Evolutionary conservation across 2,113 vertebrate genomes (phyloP), one percentile per base, ranked within the genome.

Genomic region (Glaucidium brasilianum): DNA sequence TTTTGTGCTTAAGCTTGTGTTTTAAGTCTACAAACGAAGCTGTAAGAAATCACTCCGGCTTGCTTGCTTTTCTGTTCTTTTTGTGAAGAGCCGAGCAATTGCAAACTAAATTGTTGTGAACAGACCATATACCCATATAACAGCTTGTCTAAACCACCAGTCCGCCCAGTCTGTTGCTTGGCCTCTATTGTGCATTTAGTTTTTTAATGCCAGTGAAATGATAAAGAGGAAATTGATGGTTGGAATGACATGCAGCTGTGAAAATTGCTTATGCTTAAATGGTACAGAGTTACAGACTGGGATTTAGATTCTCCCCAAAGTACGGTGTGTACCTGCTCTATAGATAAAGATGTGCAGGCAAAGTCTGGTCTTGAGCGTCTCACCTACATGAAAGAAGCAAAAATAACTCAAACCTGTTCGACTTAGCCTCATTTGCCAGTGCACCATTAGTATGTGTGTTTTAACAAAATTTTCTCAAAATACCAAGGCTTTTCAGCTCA

Each of bases 241-340:
- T 47, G 82, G 47, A 12, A 5, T 10, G 35, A 26, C 4, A 6
- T 11, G 4, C 59, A 49, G n/a, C 64, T 82, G 37, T 43, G n/a
- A 63, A 43, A 68, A 21, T 20, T 15, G 10, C 47, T 56, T 64
- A 3, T 34, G 30, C 32, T 45, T 58, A 19, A 23, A 20, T 5
- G 10, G 34, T 41, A 22, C 2, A 9, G 39, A 35, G 37, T 34
- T 35, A 5, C 4, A 5, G n/a, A 8, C 67, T 9, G 23, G 3
- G 35, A 20, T 49, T 27, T 12, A 9, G 68, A 4, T 34, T 67
- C 45, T 27, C 49, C 58, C 76, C 22, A 23, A 9, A 11, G 23
- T 14, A 2, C 9, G n/a, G 43, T 16, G 8, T 13, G 9, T 35
- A 4, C 9, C 58, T 10, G 1, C 32, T n/a, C 32, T 9, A 5